Base-by-base conservation (phyloP, 2,113 vertebrate species). In the Perccottus glenii region DNA sequence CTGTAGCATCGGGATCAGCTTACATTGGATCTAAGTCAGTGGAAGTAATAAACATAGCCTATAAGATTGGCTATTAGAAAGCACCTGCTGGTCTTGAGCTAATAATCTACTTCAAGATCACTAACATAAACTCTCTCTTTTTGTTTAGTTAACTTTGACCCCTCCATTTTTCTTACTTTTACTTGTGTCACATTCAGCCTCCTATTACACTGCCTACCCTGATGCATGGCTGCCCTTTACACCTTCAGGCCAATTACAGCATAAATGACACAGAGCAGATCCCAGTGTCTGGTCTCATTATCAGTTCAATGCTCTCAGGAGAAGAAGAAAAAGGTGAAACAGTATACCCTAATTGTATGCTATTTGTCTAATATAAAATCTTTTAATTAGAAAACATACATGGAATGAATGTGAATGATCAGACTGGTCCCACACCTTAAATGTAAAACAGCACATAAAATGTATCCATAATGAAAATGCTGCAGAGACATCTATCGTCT, bases 171-270 rank as follows among this genome's bases (percentile, higher is more conserved):
- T 65, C 4, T 1, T 70, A 58, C 32, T 63, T 47, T 78, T 69
- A 9, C 44, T 67, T 65, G 60, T 86, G 87, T 81, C 87, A 73
- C 27, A 63, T 64, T 61, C 77, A 82, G 82, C 71, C 80, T 83
- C 75, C 78, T 76, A 82, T 49, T 56, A 71, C 47, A 74, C 67
- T 46, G 76, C 73, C 74, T 43, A 78, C 64, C 80, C 57, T 77
- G 76, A 85, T 78, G 70, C 81, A 83, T 84, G 82, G 62, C 81
- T 83, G 77, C 83, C 78, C 89, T 89, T 90, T 81, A 88, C 81
- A 87, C 78, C 75, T 75, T 77, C 48, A 10, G 90, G 85, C 87
- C 88, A 91, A 91, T 93, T 90, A 92, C 75, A 86, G 83, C 77
- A 77, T 86, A 84, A 88, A 75, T 89, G 86, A 87, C 89, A 87